phyloP scores from a whole-genome alignment of 2,113 vertebrate genomes.

The Festucalex cinctus region DNA sequence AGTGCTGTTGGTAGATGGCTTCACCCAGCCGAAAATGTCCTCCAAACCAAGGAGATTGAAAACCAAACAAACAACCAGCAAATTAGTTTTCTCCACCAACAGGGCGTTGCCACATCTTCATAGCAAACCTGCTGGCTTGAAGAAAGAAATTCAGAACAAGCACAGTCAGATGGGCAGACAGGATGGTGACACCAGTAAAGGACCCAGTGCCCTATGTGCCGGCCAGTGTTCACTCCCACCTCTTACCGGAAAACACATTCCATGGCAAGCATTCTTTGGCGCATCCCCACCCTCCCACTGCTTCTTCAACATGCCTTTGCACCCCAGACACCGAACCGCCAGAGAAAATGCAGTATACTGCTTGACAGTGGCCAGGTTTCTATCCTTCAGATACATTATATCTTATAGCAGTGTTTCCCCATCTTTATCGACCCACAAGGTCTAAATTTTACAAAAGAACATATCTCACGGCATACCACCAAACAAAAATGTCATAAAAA shows the following conservation, averaged over 20 bases:
- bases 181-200: constrained; percentile 26
- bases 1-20: constrained; percentile 74
- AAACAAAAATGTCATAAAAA: background rate
- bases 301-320: constrained; percentile 36
- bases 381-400: background rate
- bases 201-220: constrained; percentile 26
- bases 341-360: constrained; percentile 72
- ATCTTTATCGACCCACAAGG: background rate
- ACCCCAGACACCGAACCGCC: constrained; percentile 44
- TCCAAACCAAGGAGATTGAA: constrained; percentile 53
- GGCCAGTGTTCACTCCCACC: constrained; percentile 58
- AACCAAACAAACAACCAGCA: constrained; percentile 23
- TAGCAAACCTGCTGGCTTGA: constrained; percentile 4
- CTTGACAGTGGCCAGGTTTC: constrained; percentile 71
- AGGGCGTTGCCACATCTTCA: constrained; percentile 32
- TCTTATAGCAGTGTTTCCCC: background rate
- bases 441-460: background rate
- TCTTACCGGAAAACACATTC: constrained; percentile 20
- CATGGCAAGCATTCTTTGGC: background rate
- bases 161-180: background rate
- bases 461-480: background rate
- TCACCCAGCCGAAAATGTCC: constrained; percentile 66
- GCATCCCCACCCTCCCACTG: constrained; percentile 24
- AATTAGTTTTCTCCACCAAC: constrained; percentile 4
- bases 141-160: constrained; percentile 13